A percentile compares a stretch with the other conserved stretches of the same genome.
Conservation (phyloP, 1,140 invertebrate species). For the Drosophila mojavensis region DNA sequence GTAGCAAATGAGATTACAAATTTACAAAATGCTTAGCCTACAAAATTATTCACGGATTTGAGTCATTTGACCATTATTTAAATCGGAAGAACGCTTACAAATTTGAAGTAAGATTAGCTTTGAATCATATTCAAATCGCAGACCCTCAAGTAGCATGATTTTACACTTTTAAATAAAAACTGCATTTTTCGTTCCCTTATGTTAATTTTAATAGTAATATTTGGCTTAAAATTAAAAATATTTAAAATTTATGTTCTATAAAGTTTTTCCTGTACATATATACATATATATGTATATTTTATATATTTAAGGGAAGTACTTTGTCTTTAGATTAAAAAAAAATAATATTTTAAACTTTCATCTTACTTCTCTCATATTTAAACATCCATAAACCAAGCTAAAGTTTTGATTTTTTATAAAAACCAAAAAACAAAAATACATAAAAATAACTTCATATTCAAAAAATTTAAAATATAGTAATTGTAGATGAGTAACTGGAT, state of each 20-base stretch:
- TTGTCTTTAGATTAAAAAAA: conserved; percentile 6
- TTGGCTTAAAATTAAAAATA: conserved; percentile 18
- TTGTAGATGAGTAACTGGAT: background rate
- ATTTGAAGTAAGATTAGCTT: too few relatives aligned
- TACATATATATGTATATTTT: background rate
- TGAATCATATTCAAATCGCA: background rate
- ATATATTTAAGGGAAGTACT: conserved; percentile 24
- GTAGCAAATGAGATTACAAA: background rate
- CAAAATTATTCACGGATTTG: too few relatives aligned
- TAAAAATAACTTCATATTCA: background rate
- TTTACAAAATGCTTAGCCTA: too few relatives aligned
- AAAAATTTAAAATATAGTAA: background rate
- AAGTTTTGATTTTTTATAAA: background rate
- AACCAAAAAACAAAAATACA: background rate
- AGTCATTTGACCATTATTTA: too few relatives aligned
- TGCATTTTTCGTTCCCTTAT: conserved; percentile 1
- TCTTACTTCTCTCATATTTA: background rate
- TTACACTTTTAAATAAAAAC: background rate
- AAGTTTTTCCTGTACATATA: conserved; percentile 8
- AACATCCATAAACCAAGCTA: background rate
- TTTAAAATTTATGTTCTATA: conserved; percentile 5
- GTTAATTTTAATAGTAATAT: conserved; percentile 36
- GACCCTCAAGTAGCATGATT: background rate
- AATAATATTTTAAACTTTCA: too few relatives aligned
- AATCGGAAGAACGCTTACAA: too few relatives aligned